These are phyloP conservation scores for Drosophila gaucha DNA, from an alignment of 2,888 invertebrate genomes.

Conservation along the genomic window DNA sequence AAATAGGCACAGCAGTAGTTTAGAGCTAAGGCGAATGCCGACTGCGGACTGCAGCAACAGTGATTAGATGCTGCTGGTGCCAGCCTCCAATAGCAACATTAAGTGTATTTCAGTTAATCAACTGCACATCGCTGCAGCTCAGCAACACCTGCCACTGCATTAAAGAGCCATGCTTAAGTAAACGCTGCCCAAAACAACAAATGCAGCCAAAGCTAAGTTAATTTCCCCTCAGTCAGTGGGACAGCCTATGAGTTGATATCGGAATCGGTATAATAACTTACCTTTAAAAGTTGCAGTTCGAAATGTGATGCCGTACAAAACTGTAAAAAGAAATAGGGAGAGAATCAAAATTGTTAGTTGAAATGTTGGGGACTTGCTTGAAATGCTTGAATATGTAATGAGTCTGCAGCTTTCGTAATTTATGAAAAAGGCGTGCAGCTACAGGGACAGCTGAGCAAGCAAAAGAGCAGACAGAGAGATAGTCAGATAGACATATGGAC, in stretches of 20 bases:
- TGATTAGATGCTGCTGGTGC: constrained; percentile 32
- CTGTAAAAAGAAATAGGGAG: constrained; percentile 31
- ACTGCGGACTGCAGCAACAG: constrained; percentile 1
- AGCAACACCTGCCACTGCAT: constrained; percentile 47
- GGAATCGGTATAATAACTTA: constrained; percentile 26
- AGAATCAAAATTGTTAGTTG: constrained; percentile 21
- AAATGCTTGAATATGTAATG: no score
- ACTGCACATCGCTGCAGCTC: constrained; percentile 15
- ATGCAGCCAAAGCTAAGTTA: neutral
- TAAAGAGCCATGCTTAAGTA: neutral
- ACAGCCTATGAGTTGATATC: neutral
- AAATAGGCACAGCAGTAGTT: constrained; percentile 55
- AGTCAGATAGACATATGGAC: no score
- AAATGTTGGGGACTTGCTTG: neutral
- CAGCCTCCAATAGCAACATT: constrained; percentile 15
- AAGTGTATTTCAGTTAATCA: constrained; percentile 12
- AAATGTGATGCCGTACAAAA: constrained; percentile 15
- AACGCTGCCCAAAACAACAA: constrained; percentile 1
- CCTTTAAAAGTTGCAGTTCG: constrained; percentile 39
- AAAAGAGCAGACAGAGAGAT: no score
- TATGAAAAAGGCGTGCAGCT: no score
- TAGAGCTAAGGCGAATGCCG: constrained; percentile 19
- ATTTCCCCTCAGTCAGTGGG: neutral
- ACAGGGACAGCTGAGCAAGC: no score
- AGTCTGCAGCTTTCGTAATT: no score